phyloP scores from a whole-genome alignment of 2,888 invertebrate species.

The Philaethria dido region DNA sequence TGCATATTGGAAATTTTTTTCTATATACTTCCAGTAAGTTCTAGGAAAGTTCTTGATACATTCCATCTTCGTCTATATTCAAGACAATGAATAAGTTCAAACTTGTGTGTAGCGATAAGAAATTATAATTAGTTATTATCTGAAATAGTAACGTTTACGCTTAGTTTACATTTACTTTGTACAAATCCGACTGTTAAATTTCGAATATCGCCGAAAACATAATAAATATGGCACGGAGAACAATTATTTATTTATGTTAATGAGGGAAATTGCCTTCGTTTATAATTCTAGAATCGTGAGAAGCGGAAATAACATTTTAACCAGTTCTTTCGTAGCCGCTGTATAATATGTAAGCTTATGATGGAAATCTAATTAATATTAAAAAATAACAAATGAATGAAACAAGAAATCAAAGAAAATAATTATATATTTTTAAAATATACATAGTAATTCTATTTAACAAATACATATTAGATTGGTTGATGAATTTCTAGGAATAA shows the following conservation, averaged over 20 bases:
- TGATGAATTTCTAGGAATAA: slow-evolving; percentile 6
- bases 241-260: slow-evolving; percentile 33
- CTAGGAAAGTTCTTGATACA: neutral
- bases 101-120: neutral
- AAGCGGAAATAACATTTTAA: slow-evolving; percentile 26
- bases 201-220: slow-evolving; percentile 21
- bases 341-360: slow-evolving; percentile 23
- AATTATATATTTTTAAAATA: neutral
- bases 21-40: neutral
- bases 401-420: neutral
- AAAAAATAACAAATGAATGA: neutral
- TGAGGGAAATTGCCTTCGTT: slow-evolving; percentile 30
- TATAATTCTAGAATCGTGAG: slow-evolving; percentile 26
- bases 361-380: neutral
- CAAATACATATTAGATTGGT: neutral
- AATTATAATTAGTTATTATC: too few species aligned
- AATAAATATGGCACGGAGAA: slow-evolving; percentile 19
- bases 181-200: slow-evolving; percentile 1
- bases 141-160: neutral
- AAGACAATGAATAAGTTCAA: neutral
- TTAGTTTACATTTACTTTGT: neutral
- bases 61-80: neutral
- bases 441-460: neutral
- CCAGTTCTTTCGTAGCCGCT: slow-evolving; percentile 18
- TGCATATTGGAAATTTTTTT: too few species aligned